phyloP scores from a whole-genome alignment of 2,113 vertebrate species.

The Indri indri region DNA sequence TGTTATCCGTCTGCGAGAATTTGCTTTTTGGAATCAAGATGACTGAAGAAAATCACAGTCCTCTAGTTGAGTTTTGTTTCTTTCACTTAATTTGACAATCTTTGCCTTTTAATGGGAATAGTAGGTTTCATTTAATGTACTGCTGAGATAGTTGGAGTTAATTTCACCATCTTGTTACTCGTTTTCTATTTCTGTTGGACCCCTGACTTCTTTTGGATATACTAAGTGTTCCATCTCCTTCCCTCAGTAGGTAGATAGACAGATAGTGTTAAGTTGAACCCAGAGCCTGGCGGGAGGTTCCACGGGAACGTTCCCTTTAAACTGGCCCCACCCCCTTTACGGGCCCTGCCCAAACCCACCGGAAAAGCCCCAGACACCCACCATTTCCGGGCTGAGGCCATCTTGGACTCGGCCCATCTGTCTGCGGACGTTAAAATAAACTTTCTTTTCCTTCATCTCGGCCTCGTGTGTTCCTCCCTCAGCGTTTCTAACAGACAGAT shows the following conservation, averaged over 20 bases:
- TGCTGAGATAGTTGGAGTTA: background rate
- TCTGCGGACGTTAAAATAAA: no score
- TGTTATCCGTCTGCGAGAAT: background rate
- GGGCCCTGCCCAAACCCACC: no score
- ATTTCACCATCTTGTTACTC: background rate
- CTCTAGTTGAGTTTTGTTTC: background rate
- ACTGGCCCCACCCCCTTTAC: no score
- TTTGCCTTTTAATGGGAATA: background rate
- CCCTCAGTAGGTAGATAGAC: no score
- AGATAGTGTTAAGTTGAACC: no score
- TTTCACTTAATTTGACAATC: background rate
- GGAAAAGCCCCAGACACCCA: no score
- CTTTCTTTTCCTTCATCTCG: no score
- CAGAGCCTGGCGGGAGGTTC: no score
- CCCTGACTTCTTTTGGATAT: background rate
- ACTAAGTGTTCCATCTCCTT: background rate
- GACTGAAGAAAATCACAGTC: background rate
- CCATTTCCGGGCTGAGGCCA: no score
- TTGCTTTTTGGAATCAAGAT: background rate
- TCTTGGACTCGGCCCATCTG: no score
- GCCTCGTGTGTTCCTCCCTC: no score
- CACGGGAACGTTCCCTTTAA: no score
- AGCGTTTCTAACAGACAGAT: background rate
- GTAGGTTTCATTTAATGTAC: background rate
- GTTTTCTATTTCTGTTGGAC: background rate